Base-by-base conservation (phyloP, 1,140 invertebrate genomes). In the Coptotermes formosanus region DNA sequence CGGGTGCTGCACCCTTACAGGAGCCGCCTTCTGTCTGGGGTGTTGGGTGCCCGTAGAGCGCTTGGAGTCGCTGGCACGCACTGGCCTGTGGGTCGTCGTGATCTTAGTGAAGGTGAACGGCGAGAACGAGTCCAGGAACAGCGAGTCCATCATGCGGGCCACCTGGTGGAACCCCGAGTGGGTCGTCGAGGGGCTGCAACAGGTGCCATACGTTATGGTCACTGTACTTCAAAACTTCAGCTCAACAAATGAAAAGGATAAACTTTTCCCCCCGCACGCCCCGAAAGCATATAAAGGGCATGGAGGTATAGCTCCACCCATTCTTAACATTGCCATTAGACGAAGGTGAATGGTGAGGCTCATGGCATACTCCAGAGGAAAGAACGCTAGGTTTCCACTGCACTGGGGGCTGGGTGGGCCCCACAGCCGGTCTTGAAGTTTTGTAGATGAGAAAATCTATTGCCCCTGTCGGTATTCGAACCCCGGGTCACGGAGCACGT, bases 71-170 rank as follows among this genome's bases (percentile, higher is more conserved):
- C 16, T 48, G 55, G 16, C 45, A 25, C 82, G 44, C 16, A 32
- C 48, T 1, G 86, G 86, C 38, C 86, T 82, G 59, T 86, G 86
- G 0, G 86, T 92, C 88, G 92, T 90, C 43, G 93, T 93, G 88
- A 94, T 93, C 88, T 93, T 93, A 21, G 94, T 94, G 88, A 94
- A 94, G 59, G 93, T 92, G 86, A 93, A 92, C 48, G 92, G 89
- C 25, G 91, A 88, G 88, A 94, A 90, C 87, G 93, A 92, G 88
- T 95, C 94, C 82, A 93, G 89, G 89, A 95, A 93, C 88, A 95
- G 91, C 4, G 94, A 93, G 88, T 95, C 94, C 94, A 95, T 95
- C 94, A 95, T 95, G 14, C 94, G 90, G 82, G 94, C 94, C 93
- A 95, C 94, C 88, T 94, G 94, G 86, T 94, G 93, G 83, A 95